Conservation (phyloP, 1,140 invertebrate genomes). For the Bombus cullumanus region DNA sequence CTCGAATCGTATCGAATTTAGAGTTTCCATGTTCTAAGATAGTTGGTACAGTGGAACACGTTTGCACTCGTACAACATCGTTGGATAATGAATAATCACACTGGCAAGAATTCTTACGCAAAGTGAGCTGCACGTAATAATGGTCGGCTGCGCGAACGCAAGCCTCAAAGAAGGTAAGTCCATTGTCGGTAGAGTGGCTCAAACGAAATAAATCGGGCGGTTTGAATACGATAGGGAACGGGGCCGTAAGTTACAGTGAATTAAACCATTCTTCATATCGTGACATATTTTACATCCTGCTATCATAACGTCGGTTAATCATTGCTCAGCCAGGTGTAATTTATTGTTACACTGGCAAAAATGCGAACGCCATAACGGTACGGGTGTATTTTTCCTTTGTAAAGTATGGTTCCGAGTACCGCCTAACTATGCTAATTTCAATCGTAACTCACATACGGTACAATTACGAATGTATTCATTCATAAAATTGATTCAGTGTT, state of each 20-base stretch:
- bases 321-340: conserved; percentile 12
- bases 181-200: conserved; percentile 15
- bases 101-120: neutral
- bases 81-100: neutral
- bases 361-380: conserved; percentile 15
- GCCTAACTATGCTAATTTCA: conserved; percentile 36
- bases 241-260: neutral
- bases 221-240: conserved; percentile 21
- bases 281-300: conserved; percentile 32
- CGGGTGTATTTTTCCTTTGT: neutral
- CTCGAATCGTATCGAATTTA: too few relatives aligned
- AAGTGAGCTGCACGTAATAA: neutral
- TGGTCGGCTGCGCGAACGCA: neutral
- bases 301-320: conserved; percentile 35
- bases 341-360: conserved; percentile 24
- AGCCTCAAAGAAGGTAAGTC: neutral
- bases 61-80: too few relatives aligned
- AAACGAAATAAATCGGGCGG: conserved; percentile 3
- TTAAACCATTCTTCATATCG: conserved; percentile 45
- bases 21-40: too few relatives aligned
- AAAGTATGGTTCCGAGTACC: neutral
- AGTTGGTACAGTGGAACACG: too few relatives aligned
- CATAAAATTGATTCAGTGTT: conserved; percentile 15
- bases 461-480: conserved; percentile 22
- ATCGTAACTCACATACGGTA: conserved; percentile 9